Conservation (phyloP, 2,113 vertebrate genomes). For the Saccopteryx leptura region DNA sequence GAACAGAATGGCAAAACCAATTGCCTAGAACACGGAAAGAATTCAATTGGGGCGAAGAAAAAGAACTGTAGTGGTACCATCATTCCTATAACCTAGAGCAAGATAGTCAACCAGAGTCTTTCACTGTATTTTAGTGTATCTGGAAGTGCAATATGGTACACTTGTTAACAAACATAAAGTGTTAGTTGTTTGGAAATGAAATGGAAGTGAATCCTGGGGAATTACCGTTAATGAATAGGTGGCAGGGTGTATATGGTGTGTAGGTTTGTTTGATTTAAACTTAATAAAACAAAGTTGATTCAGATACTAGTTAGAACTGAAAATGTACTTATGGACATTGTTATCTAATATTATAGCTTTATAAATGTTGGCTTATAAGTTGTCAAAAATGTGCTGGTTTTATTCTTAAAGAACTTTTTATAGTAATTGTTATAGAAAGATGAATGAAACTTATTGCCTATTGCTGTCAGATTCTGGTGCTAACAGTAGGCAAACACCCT, state of each 20-base stretch:
- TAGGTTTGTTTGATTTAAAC: not conserved
- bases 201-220: not conserved
- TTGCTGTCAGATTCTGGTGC: not conserved
- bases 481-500: not conserved
- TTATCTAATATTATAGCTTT: not conserved
- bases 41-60: not conserved
- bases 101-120: not conserved
- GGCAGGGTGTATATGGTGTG: not conserved
- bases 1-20: not conserved
- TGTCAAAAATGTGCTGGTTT: not conserved
- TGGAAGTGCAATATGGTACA: not conserved
- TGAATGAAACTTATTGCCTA: not conserved
- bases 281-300: not conserved
- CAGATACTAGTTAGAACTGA: not conserved
- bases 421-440: not conserved
- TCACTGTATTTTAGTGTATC: not conserved
- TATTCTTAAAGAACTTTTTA: not conserved
- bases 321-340: not conserved
- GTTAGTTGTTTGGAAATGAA: not conserved
- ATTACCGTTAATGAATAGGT: not conserved
- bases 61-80: not conserved
- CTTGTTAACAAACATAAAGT: not conserved
- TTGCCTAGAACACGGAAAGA: not conserved
- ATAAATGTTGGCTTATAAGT: not conserved
- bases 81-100: not conserved